Conservation (phyloP, 2,113 vertebrate species). For the Trematocara unimaculatum region DNA sequence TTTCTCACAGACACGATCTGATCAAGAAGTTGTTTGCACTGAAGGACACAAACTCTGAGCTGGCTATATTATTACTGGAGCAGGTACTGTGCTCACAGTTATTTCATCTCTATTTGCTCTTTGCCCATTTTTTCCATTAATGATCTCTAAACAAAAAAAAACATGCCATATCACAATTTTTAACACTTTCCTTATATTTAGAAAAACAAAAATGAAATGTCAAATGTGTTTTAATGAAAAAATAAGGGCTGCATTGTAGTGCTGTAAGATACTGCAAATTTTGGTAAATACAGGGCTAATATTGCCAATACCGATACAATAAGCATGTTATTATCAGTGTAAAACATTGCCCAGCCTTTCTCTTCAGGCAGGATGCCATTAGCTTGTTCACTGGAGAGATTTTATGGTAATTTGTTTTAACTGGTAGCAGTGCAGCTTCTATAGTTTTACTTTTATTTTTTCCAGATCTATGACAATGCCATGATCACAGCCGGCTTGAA, state of each 20-base stretch:
- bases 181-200: neutral
- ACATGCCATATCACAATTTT: neutral
- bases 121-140: neutral
- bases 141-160: neutral
- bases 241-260: accelerated
- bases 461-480: slow-evolving; percentile 94
- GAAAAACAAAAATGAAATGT: neutral
- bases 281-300: neutral
- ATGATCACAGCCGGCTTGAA: slow-evolving; percentile 94
- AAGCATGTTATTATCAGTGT: neutral
- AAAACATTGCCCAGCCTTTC: neutral
- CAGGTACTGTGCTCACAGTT: slow-evolving; percentile 74
- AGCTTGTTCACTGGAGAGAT: neutral
- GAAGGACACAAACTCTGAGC: slow-evolving; percentile 78
- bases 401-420: neutral
- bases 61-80: slow-evolving; percentile 87
- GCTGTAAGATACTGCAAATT: neutral
- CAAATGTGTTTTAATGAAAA: neutral
- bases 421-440: neutral
- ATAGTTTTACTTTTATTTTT: neutral
- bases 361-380: neutral
- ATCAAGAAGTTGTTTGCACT: slow-evolving; percentile 85
- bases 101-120: neutral
- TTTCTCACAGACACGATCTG: slow-evolving; percentile 78
- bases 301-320: neutral